Evolutionary conservation across 2,888 invertebrate species (phyloP).

Genomic region (Iphiclides podalirius): DNA sequence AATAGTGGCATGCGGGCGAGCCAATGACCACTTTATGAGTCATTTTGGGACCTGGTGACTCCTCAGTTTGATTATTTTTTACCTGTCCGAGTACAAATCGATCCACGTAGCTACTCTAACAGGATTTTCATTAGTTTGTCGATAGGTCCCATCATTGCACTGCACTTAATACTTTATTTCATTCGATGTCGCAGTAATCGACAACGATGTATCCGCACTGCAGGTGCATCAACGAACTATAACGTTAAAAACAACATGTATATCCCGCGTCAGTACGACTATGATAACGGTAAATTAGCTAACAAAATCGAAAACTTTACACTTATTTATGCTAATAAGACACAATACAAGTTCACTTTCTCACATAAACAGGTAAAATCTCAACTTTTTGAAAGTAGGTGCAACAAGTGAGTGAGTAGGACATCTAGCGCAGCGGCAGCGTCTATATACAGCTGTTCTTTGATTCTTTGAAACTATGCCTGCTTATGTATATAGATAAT

Average conservation of each 20-base stretch:
- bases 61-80: constrained; percentile 49
- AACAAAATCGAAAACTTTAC: constrained; percentile 42
- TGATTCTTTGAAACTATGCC: constrained; percentile 40
- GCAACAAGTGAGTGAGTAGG: constrained; percentile 45
- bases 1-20: constrained; percentile 50
- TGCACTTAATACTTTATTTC: constrained; percentile 36
- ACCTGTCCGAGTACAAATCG: constrained; percentile 44
- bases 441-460: constrained; percentile 47
- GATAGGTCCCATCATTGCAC: constrained; percentile 48
- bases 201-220: constrained; percentile 44
- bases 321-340: constrained; percentile 47
- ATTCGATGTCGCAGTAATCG: constrained; percentile 32
- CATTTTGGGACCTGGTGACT: constrained; percentile 64
- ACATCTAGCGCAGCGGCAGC: constrained; percentile 24
- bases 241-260: constrained; percentile 50
- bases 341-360: constrained; percentile 54
- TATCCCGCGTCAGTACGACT: constrained; percentile 54
- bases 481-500: constrained; percentile 16
- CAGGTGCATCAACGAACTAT: constrained; percentile 73
- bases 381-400: constrained; percentile 66
- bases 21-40: constrained; percentile 63
- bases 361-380: constrained; percentile 59
- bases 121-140: constrained; percentile 48
- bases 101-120: constrained; percentile 51
- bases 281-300: constrained; percentile 65